A percentile compares a stretch with the other conserved stretches of the same genome.
These are phyloP conservation scores for Cheilosia urbana DNA, from an alignment of 2,888 invertebrate species.

Conservation along the genomic window DNA sequence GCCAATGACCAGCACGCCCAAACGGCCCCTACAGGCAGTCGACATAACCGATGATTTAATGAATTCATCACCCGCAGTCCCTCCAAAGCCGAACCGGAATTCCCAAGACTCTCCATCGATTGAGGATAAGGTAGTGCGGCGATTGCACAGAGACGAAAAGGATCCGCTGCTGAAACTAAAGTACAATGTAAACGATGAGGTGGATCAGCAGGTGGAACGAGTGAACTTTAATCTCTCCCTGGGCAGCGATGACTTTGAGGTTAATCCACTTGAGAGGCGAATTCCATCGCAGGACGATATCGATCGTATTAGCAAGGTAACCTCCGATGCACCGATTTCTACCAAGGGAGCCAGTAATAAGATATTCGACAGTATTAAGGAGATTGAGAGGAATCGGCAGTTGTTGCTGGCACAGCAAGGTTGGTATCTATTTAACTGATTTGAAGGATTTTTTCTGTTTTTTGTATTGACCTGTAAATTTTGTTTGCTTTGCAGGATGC, in stretches of 20 bases:
- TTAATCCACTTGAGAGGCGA: constrained; percentile 83
- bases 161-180: constrained; percentile 77
- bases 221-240: constrained; percentile 82
- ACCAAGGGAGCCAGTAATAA: constrained; percentile 89
- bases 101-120: constrained; percentile 47
- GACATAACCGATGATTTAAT: constrained; percentile 77
- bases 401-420: constrained; percentile 95
- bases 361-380: constrained; percentile 93
- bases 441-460: neutral
- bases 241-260: constrained; percentile 83
- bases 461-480: neutral
- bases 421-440: constrained; percentile 82
- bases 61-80: constrained; percentile 53
- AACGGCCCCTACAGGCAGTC: constrained; percentile 79
- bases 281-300: constrained; percentile 93
- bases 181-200: constrained; percentile 74
- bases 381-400: constrained; percentile 94
- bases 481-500: constrained; percentile 86
- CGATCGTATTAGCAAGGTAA: constrained; percentile 94
- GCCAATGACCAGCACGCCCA: constrained; percentile 79
- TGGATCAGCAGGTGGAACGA: constrained; percentile 75
- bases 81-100: constrained; percentile 33
- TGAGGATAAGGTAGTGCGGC: constrained; percentile 59
- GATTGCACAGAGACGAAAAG: constrained; percentile 65
- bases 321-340: constrained; percentile 91